Evolutionary conservation across 2,888 invertebrate species (phyloP), one percentile per base, ranked within the genome.

Genomic region (Papilio gigon): DNA sequence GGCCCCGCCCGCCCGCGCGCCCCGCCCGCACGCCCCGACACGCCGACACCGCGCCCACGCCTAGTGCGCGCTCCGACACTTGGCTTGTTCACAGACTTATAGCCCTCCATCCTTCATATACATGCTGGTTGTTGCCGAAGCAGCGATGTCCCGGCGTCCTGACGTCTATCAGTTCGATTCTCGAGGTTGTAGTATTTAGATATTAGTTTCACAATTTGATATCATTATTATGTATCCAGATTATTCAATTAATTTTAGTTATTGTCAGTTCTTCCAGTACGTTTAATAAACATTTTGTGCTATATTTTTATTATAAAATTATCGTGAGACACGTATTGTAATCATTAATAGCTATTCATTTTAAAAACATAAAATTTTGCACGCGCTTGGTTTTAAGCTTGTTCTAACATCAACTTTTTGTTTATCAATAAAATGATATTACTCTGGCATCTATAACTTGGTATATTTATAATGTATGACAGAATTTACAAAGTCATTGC

Each of bases 261-360:
- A 76, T 40, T 77, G 72, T 80, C 80, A 78, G 86, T 85, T 89
- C 88, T 89, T 88, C 88, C 88, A 88, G 86, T 86, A 84, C 78
- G 75, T 83, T 81, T 81, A 68, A 53, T 61, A 50, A 50, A 60
- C 12, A 50, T 27, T 27, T 22, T 17, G 25, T 67, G 37, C 37
- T 56, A 37, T 53, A 27, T 17, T 5, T 37, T 27, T 62, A 22
- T 61, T 35, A 35, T 40, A 33, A 50, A 50, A 14, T 14, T 1
- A 37, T 44, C 20, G 25, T 17, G 11, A 17, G 27, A 53, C 30
- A 17, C 30, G n/a, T 17, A 40, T 30, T 61, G 12, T 44, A 6
- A 27, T 27, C 1, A 37, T 37, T 37, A 22, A 37, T 14, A 20
- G 22, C 35, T 50, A 63, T 47, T 47, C 20, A 44, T 14, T 50